Base-by-base conservation (phyloP, 2,797 vertebrate species). In the Fistularia tabacaria region DNA sequence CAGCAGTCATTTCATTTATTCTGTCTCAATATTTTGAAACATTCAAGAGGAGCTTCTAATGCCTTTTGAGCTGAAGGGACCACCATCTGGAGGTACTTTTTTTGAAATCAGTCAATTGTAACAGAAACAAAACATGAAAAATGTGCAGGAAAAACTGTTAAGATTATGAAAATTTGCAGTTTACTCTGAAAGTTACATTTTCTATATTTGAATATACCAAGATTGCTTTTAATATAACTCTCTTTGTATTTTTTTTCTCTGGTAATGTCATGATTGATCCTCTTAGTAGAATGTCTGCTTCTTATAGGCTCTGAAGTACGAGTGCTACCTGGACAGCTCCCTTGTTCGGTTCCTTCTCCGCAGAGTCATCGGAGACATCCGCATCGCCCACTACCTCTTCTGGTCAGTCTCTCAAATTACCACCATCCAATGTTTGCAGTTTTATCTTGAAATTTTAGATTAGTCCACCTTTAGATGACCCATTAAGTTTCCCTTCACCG, bases 251-350 rank as follows among this genome's bases (percentile, higher is more conserved):
- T 8, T 46, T 15, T 14, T 9, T 46, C 25, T 15, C 14, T 36
- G 46, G 10, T 10, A 47, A 8, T 47, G 11, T 48, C 12, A 36
- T 49, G 7, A 1, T 14, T 0, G 4, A 1, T 37, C 6, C 0
- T 48, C 36, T 50, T 13, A 10, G 8, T 10, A 9, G 8, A 9
- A 7, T 42, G 44, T 36, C 7, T 10, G 10, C 39, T 10, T 55
- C 49, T 62, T n/a, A 8, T 64, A 98, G 96, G 96, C 96, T 6
- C 83, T 99, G 58, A 99, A 99, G 87, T 96, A 97, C 0, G 96
- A 99, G 82, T 98, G 96, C 69, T 98, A 99, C 86, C 90, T 99
- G 83, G 96, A 99, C 89, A 98, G 95, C 50, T 94, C 95, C 0
- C 82, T 99, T 79, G 93, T 98, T 54, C 91, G 95, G 6, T 98